Evolutionary conservation across 2,113 vertebrate species (phyloP).

Genomic region (Dendropsophus ebraccatus): DNA sequence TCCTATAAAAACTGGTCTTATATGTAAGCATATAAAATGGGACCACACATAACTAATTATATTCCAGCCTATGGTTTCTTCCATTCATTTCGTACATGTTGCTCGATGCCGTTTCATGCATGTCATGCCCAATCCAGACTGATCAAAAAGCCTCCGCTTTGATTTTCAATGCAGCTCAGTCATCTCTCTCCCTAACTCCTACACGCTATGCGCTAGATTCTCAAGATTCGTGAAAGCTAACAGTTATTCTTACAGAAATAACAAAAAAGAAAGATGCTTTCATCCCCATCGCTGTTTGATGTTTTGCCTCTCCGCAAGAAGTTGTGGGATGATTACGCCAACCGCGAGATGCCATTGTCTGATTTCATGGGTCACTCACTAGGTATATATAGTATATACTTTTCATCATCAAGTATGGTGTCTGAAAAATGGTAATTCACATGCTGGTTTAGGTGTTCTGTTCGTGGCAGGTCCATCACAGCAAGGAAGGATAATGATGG

Average conservation of each 20-base stretch:
- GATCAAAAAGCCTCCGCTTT: constrained; percentile 15
- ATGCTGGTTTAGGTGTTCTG: too few species aligned
- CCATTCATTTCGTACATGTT: not conserved
- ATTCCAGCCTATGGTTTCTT: not conserved
- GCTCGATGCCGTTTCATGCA: not conserved
- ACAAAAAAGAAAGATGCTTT: not conserved
- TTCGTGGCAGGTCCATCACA: too few species aligned
- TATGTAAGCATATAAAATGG: too few species aligned
- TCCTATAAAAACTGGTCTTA: too few species aligned
- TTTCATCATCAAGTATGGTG: not conserved
- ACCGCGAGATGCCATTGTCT: not conserved
- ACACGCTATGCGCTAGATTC: not conserved
- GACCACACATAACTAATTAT: not conserved
- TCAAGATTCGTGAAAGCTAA: constrained; percentile 7
- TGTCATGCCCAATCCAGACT: not conserved
- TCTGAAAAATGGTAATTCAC: too few species aligned
- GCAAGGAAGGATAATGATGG: too few species aligned
- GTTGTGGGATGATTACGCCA: not conserved
- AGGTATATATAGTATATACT: not conserved
- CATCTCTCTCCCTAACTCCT: not conserved
- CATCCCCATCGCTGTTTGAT: not conserved
- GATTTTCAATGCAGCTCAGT: constrained; percentile 15
- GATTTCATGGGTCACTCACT: not conserved
- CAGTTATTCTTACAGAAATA: not conserved
- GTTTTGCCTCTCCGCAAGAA: not conserved